phyloP scores from a whole-genome alignment of 2,113 vertebrate genomes.

The Stomatorhinus ivindoensis region DNA sequence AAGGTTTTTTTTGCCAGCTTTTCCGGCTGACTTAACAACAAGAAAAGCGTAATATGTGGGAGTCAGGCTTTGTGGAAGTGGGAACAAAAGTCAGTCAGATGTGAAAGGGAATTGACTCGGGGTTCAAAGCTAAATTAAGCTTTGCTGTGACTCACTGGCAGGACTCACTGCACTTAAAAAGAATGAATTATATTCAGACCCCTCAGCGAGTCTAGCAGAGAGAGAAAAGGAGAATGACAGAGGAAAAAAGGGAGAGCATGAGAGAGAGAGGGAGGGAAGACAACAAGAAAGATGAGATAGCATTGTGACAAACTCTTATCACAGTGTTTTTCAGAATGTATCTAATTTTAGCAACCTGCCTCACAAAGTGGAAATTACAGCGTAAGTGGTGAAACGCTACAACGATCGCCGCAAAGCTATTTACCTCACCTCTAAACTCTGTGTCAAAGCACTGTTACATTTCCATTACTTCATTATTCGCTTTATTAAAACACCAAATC shows the following conservation, averaged over 20 bases:
- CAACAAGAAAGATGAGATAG: background rate
- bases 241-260: background rate
- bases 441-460: background rate
- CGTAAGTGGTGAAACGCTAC: background rate
- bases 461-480: background rate
- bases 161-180: background rate
- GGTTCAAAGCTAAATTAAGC: background rate
- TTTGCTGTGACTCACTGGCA: background rate
- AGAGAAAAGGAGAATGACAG: background rate
- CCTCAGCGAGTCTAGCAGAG: background rate
- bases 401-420: background rate
- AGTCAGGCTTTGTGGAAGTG: background rate
- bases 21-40: background rate
- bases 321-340: background rate
- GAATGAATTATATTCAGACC: background rate
- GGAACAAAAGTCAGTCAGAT: background rate
- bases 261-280: background rate
- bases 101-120: background rate
- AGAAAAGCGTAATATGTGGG: background rate
- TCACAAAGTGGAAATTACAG: background rate
- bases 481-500: background rate
- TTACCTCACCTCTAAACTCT: background rate
- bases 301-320: constrained; percentile 10
- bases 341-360: constrained; percentile 1
- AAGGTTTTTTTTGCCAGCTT: background rate